Base-by-base conservation (phyloP, 1,140 invertebrate genomes). In the Druon quercuslanigerum region DNA sequence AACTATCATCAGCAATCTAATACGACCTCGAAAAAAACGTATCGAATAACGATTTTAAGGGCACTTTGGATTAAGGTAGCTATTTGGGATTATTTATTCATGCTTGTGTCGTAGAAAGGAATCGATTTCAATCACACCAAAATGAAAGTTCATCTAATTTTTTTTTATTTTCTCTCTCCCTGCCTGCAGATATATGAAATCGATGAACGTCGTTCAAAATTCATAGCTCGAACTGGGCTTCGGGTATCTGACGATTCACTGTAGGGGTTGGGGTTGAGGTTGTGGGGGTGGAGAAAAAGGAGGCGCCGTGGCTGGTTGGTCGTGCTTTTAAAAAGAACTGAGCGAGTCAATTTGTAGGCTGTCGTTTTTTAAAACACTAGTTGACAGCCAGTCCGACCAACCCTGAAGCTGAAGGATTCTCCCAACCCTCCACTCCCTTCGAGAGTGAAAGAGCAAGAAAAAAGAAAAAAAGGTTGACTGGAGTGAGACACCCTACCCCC, bases 291-390 rank as follows among this genome's bases (percentile, higher is more conserved):
- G 66, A 54, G 78, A 78, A 79, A 82, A 74, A 78, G 79, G 83
- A 77, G 75, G 76, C 72, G 83, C 82, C 85, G 86, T 84, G 90
- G 89, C 90, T 90, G 90, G 90, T 90, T 90, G 90, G 80, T 75
- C 81, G 84, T 88, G 90, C 90, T 91, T 91, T 91, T 91, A 91
- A 91, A 92, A 91, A 92, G 89, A 91, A 90, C 90, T 91, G 90
- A 92, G 90, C 90, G 89, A 91, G 90, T 87, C 91, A 92, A 92
- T 92, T 92, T 92, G 91, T 92, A 92, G 90, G 88, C 91, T 91
- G 90, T 91, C 91, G 89, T 83, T 87, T 92, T 92, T 92, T 92
- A 92, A 92, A 91, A 92, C 90, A 91, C 90, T 91, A 91, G 90
- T 91, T 91, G 90, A 91, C 91, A 92, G 89, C 87, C 85, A 84